A percentile compares a stretch with the other conserved stretches of the same genome.
Evolutionary conservation across 1,140 invertebrate species (phyloP).

Genomic region (Drosophila sturtevanti): DNA sequence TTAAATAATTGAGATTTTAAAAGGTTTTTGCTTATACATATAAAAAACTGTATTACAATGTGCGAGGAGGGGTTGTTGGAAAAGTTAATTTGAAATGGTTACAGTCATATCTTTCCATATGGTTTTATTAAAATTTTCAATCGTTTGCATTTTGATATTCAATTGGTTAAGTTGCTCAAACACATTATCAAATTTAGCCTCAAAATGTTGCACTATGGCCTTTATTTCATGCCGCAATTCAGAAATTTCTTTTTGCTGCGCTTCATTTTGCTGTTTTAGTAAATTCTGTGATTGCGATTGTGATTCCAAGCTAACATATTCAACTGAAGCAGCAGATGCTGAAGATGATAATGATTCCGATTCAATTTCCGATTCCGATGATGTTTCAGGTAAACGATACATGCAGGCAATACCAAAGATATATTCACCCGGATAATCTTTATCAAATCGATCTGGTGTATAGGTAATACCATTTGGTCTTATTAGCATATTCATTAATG

Average conservation of each 20-base stretch:
- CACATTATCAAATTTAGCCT: conserved; percentile 55
- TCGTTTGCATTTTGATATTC: conserved; percentile 42
- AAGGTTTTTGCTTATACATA: not conserved
- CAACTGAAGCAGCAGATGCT: not conserved
- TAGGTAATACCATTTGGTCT: conserved; percentile 52
- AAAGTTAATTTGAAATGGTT: conserved; percentile 32
- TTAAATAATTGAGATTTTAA: not conserved
- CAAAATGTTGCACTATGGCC: conserved; percentile 62
- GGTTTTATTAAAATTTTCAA: conserved; percentile 59
- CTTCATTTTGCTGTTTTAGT: not conserved
- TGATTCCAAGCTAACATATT: conserved; percentile 33
- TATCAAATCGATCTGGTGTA: conserved; percentile 47
- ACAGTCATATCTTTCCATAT: conserved; percentile 66
- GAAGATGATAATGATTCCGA: not conserved
- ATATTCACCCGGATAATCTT: conserved; percentile 66
- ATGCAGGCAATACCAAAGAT: conserved; percentile 72
- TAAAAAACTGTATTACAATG: not conserved
- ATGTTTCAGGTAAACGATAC: conserved; percentile 56
- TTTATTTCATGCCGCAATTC: conserved; percentile 60
- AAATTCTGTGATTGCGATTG: conserved; percentile 1
- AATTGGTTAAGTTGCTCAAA: conserved; percentile 33
- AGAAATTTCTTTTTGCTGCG: conserved; percentile 28
- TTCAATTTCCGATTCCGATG: conserved; percentile 28
- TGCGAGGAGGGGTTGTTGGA: too few relatives aligned
- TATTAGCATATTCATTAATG: conserved; percentile 67